Percentiles rank a stretch among this genome's conserved stretches.
phyloP scores from a whole-genome alignment of 2,888 invertebrate species.

The Osmoderma eremita region DNA sequence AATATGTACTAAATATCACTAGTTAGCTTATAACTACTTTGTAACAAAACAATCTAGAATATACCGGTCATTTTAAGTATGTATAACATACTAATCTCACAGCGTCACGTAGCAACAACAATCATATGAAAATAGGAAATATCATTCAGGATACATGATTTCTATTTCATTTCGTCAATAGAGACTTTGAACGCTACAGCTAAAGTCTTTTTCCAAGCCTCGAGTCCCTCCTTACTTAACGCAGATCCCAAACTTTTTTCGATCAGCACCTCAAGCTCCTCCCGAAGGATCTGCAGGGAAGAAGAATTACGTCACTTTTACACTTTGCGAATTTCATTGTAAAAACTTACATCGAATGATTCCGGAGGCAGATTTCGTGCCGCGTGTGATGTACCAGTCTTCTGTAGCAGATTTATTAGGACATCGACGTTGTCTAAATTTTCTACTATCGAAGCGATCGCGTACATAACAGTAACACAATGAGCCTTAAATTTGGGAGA shows the following conservation, averaged over 20 bases:
- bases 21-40: too few species aligned
- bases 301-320: not conserved
- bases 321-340: not conserved
- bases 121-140: too few species aligned
- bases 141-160: not conserved
- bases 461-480: conserved; percentile 64
- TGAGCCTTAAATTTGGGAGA: conserved; percentile 67
- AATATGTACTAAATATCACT: too few species aligned
- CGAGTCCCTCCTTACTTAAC: conserved; percentile 60
- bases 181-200: conserved; percentile 57
- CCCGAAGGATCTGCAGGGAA: conserved; percentile 60
- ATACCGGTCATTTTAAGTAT: too few species aligned
- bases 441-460: conserved; percentile 65
- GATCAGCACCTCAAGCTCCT: conserved; percentile 59
- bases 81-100: too few species aligned
- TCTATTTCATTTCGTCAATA: conserved; percentile 49
- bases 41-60: too few species aligned
- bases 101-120: too few species aligned
- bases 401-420: conserved; percentile 64
- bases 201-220: conserved; percentile 64
- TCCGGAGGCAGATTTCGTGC: conserved; percentile 46
- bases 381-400: conserved; percentile 63
- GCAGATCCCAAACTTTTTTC: conserved; percentile 61
- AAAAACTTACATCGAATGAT: conserved; percentile 47
- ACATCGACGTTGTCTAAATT: conserved; percentile 65